Conservation (phyloP, 2,113 vertebrate species). For the Balaenoptera acutorostrata region DNA sequence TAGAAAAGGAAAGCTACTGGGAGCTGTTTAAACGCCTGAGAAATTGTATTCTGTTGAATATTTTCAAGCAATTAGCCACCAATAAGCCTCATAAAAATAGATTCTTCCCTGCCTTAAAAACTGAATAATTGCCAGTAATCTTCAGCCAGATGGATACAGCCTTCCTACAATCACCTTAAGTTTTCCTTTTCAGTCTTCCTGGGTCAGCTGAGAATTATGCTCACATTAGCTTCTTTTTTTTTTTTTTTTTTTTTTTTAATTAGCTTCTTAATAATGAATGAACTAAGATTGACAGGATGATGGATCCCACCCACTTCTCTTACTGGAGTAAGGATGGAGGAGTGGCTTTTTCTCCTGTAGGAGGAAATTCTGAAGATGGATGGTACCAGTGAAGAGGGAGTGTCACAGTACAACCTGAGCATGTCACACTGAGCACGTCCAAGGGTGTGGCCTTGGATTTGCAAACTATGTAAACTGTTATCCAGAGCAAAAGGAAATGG, state of each 20-base stretch:
- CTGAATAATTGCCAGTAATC: slow-evolving; percentile 11
- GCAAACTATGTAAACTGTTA: not conserved
- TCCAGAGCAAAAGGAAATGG: not conserved
- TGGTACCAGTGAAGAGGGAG: not conserved
- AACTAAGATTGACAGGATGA: not conserved
- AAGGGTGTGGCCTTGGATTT: not conserved
- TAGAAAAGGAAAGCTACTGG: not conserved
- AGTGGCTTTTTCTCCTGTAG: not conserved
- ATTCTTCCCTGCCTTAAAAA: slow-evolving; percentile 36
- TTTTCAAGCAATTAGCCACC: slow-evolving; percentile 9
- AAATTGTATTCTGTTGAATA: not conserved
- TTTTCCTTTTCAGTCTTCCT: not conserved
- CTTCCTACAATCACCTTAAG: not conserved
- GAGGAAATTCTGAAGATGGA: not conserved
- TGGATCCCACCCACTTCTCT: not conserved
- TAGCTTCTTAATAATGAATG: not conserved
- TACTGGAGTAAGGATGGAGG: not conserved
- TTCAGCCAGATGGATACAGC: not conserved
- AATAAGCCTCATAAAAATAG: slow-evolving; percentile 9
- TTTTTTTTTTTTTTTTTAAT: too few relatives aligned
- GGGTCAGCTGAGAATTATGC: not conserved
- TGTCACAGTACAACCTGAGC: not conserved
- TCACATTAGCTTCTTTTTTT: not conserved
- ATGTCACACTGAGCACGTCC: not conserved
- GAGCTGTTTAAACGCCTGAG: not conserved